phyloP scores from a whole-genome alignment of 2,797 vertebrate species.

The Hydrophis major region DNA sequence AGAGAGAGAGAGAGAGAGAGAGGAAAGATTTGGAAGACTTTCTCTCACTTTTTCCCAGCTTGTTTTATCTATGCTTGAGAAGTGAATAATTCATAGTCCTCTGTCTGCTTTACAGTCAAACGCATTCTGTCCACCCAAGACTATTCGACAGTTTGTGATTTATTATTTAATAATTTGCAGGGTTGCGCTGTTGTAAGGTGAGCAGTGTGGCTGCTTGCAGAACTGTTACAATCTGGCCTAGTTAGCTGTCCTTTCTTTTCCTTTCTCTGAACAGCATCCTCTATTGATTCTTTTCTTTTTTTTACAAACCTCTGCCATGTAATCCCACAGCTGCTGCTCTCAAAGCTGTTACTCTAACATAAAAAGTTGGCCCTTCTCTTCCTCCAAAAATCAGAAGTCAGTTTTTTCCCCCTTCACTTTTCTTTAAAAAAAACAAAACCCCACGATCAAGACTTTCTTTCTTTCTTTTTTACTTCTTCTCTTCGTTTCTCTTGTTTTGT shows the following conservation, averaged over 20 bases:
- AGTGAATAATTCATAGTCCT: slow-evolving; percentile 87
- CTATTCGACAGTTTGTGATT: slow-evolving; percentile 85
- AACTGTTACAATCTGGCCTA: slow-evolving; percentile 85
- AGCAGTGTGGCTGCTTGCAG: slow-evolving; percentile 82
- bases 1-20: slow-evolving; percentile 23
- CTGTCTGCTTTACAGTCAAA: slow-evolving; percentile 84
- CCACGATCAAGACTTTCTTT: slow-evolving; percentile 63
- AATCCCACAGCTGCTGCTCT: slow-evolving; percentile 79
- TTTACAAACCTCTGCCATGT: slow-evolving; percentile 76
- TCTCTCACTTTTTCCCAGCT: slow-evolving; percentile 78
- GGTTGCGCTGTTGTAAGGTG: slow-evolving; percentile 82
- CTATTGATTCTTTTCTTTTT: slow-evolving; percentile 77
- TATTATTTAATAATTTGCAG: slow-evolving; percentile 90
- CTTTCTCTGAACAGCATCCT: slow-evolving; percentile 79
- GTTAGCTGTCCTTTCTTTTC: slow-evolving; percentile 83
- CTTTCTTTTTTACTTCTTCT: slow-evolving; percentile 12
- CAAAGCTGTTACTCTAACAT: slow-evolving; percentile 79
- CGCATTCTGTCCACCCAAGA: slow-evolving; percentile 84
- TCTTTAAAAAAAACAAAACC: slow-evolving; percentile 31
- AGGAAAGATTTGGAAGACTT: slow-evolving; percentile 79
- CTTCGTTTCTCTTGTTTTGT: slow-evolving; percentile 39
- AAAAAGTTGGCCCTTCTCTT: slow-evolving; percentile 77
- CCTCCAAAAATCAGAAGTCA: slow-evolving; percentile 72
- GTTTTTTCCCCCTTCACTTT: slow-evolving; percentile 62
- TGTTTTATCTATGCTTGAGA: slow-evolving; percentile 83